Percentiles rank a stretch among this genome's conserved stretches.
Conservation (phyloP, 2,113 vertebrate species). For the Oryzias woworae region DNA sequence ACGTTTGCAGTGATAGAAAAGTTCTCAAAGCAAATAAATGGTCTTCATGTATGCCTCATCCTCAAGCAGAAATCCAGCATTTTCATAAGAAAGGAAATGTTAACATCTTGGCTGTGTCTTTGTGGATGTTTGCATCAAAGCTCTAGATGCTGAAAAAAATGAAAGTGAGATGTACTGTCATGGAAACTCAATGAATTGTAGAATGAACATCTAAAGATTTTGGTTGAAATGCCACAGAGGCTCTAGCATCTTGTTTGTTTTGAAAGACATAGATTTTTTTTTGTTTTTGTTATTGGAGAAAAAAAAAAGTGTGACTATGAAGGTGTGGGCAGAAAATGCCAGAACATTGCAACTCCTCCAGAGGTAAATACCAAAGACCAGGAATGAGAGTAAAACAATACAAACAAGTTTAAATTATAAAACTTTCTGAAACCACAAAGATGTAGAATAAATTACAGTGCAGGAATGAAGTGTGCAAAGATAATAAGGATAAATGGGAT, state of each 20-base stretch:
- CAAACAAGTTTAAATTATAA: not conserved
- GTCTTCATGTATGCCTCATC: no score
- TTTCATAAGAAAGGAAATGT: no score
- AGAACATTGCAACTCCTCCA: not conserved
- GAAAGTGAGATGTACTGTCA: no score
- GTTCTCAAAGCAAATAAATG: no score
- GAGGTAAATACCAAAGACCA: not conserved
- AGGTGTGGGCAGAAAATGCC: constrained; percentile 1
- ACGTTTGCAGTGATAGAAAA: no score
- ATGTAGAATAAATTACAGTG: no score
- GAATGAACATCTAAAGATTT: no score
- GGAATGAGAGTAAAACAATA: not conserved
- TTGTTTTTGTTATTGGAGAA: not conserved
- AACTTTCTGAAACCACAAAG: not conserved
- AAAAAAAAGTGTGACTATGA: constrained; percentile 5
- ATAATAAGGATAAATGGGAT: not conserved
- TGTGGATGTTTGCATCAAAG: no score
- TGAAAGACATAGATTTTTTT: constrained; percentile 9
- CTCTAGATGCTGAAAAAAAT: no score
- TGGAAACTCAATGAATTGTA: no score
- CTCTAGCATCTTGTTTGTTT: constrained; percentile 19
- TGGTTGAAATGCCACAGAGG: constrained; percentile 14
- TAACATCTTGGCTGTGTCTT: no score
- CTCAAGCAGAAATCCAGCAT: no score
- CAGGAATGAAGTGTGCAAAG: not conserved